These are phyloP conservation scores for Microctenopoma lineatum DNA, from an alignment of 2,797 vertebrate species.

Conservation along the genomic window DNA sequence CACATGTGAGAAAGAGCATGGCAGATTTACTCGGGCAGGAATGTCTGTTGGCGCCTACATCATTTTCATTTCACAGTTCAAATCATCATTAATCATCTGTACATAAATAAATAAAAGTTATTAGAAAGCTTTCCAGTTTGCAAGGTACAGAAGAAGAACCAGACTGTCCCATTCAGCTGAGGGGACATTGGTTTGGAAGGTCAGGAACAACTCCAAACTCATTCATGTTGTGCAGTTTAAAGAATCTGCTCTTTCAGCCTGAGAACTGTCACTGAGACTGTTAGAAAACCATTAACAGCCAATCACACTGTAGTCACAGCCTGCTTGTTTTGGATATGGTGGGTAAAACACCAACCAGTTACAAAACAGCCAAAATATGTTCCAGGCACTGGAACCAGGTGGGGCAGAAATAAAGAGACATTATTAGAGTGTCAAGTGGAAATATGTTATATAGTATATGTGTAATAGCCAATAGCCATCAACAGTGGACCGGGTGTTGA, in stretches of 20 bases:
- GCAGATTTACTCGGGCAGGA: no score
- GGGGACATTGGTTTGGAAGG: no score
- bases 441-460: neutral
- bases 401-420: neutral
- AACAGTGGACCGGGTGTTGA: constrained; percentile 10
- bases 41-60: no score
- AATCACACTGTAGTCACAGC: constrained; percentile 48
- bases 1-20: no score
- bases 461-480: constrained; percentile 6
- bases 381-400: neutral
- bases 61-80: no score
- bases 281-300: constrained; percentile 74
- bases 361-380: constrained; percentile 14
- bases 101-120: no score
- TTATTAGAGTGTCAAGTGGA: neutral
- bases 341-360: constrained; percentile 51
- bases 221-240: constrained; percentile 1
- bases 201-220: no score
- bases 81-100: no score
- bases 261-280: constrained; percentile 65
- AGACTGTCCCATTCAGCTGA: no score
- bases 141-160: no score
- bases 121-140: no score
- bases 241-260: constrained; percentile 29
- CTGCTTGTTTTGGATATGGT: constrained; percentile 64